Percentiles rank a stretch among this genome's conserved stretches.
Evolutionary conservation across 1,140 invertebrate genomes (phyloP).

Genomic region (Tetramorium parvispinum): DNA sequence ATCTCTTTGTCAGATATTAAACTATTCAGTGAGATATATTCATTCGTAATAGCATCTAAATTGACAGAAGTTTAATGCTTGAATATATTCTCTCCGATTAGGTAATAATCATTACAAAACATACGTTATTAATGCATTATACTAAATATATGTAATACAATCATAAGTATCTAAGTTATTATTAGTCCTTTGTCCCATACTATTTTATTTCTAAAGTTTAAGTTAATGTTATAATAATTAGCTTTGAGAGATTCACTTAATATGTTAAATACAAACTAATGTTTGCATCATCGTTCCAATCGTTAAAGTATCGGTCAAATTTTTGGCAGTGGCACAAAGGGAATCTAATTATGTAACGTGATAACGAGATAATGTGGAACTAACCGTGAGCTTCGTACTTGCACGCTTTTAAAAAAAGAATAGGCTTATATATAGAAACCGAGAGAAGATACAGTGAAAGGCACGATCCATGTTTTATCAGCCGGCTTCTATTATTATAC

Average conservation of each 20-base stretch:
- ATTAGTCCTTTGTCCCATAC: not conserved
- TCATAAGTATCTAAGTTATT: not conserved
- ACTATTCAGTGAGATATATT: slow-evolving; percentile 12
- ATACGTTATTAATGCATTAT: not conserved
- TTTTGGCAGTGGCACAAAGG: slow-evolving; percentile 23
- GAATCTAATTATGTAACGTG: slow-evolving; percentile 72
- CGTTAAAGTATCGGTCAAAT: slow-evolving; percentile 46
- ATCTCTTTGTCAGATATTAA: not conserved
- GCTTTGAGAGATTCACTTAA: not conserved
- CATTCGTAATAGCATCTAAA: not conserved
- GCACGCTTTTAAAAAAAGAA: slow-evolving; percentile 76
- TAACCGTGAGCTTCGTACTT: slow-evolving; percentile 66
- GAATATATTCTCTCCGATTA: not conserved
- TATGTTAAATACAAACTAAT: not conserved
- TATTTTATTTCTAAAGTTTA: not conserved
- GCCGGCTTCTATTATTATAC: slow-evolving; percentile 69
- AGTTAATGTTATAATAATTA: not conserved
- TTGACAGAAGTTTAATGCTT: slow-evolving; percentile 9
- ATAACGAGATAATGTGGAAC: slow-evolving; percentile 71
- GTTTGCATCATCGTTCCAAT: not conserved
- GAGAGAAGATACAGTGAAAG: slow-evolving; percentile 26
- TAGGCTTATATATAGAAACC: slow-evolving; percentile 75
- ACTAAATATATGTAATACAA: not conserved
- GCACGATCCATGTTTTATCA: slow-evolving; percentile 42
- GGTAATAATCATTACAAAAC: not conserved